phyloP scores from a whole-genome alignment of 2,113 vertebrate genomes.

The Epinephelus lanceolatus region DNA sequence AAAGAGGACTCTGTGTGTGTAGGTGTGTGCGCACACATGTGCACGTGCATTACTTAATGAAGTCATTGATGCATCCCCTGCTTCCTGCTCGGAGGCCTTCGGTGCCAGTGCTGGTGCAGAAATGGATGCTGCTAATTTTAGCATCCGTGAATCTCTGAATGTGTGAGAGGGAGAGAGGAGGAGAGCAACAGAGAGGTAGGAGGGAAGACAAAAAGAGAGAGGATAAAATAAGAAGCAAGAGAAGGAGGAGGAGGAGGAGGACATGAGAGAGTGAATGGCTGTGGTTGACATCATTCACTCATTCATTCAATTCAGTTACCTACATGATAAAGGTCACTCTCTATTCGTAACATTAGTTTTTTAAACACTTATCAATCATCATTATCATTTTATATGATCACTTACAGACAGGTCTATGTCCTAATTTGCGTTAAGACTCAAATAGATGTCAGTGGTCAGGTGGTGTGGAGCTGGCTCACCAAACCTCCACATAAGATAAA shows the following conservation, averaged over 20 bases:
- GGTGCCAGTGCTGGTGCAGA: slow-evolving; percentile 63
- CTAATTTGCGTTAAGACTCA: neutral
- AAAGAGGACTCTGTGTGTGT: slow-evolving; percentile 9
- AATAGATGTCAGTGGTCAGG: too few relatives aligned
- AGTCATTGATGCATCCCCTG: slow-evolving; percentile 78
- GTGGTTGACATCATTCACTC: slow-evolving; percentile 4
- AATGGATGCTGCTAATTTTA: slow-evolving; percentile 80
- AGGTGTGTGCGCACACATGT: neutral
- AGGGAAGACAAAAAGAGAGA: slow-evolving; percentile 31
- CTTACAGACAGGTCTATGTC: too few relatives aligned
- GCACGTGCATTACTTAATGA: slow-evolving; percentile 73
- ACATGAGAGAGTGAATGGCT: slow-evolving; percentile 41
- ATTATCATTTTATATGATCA: neutral
- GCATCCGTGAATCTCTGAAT: slow-evolving; percentile 67
- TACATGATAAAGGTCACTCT: neutral
- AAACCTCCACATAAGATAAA: neutral
- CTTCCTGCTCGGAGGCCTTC: slow-evolving; percentile 70
- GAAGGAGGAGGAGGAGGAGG: neutral
- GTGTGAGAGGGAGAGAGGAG: slow-evolving; percentile 41
- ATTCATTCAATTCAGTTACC: neutral
- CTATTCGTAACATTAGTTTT: neutral
- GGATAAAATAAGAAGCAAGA: slow-evolving; percentile 33
- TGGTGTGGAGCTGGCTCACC: neutral
- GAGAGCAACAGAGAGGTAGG: slow-evolving; percentile 8
- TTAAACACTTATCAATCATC: neutral